Conservation (phyloP, 1,140 invertebrate species). For the Caenorhabditis inopinata region DNA sequence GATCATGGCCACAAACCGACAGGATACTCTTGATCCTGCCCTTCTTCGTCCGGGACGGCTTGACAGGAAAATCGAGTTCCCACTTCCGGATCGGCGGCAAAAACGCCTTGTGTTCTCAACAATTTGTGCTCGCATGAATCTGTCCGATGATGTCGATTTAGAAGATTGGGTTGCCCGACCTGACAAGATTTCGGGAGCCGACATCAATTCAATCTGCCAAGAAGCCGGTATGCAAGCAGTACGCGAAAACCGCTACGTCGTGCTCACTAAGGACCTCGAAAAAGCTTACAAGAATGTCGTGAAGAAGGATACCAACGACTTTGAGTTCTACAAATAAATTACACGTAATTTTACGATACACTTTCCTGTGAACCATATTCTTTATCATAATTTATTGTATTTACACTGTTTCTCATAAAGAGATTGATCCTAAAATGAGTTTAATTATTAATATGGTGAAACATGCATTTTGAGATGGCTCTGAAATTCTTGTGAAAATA, state of each 20-base stretch:
- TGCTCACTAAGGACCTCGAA: slow-evolving; percentile 97
- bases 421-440: too few species aligned
- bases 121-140: slow-evolving; percentile 96
- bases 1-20: slow-evolving; percentile 99
- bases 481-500: too few species aligned
- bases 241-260: slow-evolving; percentile 95
- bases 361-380: too few species aligned
- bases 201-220: slow-evolving; percentile 99
- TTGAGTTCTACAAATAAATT: slow-evolving; percentile 97
- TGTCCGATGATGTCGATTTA: slow-evolving; percentile 98
- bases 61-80: slow-evolving; percentile 98
- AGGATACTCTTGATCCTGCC: slow-evolving; percentile 96
- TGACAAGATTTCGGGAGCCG: slow-evolving; percentile 96
- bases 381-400: too few species aligned
- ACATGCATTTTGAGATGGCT: too few species aligned
- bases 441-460: too few species aligned
- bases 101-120: slow-evolving; percentile 97
- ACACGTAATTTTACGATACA: too few species aligned
- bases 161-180: slow-evolving; percentile 98
- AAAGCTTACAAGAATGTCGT: slow-evolving; percentile 99
- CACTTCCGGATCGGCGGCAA: slow-evolving; percentile 91
- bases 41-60: slow-evolving; percentile 91
- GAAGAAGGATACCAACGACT: slow-evolving; percentile 98
- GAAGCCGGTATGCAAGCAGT: slow-evolving; percentile 94
- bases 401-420: too few species aligned